Conservation (phyloP, 30 jellyfish, hydroid and myxozoan genomes). For the Turritopsis dohrnii region DNA sequence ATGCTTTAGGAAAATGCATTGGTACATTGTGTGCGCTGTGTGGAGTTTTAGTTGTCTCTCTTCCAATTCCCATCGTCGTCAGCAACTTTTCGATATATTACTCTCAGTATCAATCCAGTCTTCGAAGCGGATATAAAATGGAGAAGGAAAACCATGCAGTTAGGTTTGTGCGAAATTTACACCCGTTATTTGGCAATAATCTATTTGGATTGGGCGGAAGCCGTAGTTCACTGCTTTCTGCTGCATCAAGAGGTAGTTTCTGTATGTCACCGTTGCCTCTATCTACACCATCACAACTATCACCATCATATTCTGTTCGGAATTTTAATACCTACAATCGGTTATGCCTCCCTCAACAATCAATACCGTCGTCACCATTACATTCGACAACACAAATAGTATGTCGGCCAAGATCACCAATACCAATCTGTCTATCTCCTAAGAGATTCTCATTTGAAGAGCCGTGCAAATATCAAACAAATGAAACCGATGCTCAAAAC, state of each 20-base stretch:
- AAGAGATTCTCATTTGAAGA: background rate
- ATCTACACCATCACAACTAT: background rate
- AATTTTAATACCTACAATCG: background rate
- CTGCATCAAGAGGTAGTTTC: background rate
- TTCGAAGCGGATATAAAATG: conserved; percentile 50
- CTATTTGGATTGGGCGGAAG: background rate
- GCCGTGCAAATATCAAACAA: background rate
- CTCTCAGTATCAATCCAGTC: conserved; percentile 80
- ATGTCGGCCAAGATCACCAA: background rate
- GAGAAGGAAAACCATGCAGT: background rate
- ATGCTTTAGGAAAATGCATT: conserved; percentile 36
- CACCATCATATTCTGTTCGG: background rate
- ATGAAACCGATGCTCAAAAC: background rate
- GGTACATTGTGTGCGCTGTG: conserved; percentile 90
- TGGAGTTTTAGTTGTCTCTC: conserved; percentile 81
- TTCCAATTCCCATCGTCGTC: conserved; percentile 85
- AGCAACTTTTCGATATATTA: conserved; percentile 79
- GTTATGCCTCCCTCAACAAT: background rate
- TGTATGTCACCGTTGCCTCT: background rate
- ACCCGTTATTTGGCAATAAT: background rate
- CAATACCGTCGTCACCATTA: background rate
- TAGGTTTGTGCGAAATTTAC: background rate
- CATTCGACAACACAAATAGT: background rate
- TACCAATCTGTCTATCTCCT: background rate
- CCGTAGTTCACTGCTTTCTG: background rate